phyloP scores from a whole-genome alignment of 1,140 invertebrate species.

The Bilobella aurantiaca region DNA sequence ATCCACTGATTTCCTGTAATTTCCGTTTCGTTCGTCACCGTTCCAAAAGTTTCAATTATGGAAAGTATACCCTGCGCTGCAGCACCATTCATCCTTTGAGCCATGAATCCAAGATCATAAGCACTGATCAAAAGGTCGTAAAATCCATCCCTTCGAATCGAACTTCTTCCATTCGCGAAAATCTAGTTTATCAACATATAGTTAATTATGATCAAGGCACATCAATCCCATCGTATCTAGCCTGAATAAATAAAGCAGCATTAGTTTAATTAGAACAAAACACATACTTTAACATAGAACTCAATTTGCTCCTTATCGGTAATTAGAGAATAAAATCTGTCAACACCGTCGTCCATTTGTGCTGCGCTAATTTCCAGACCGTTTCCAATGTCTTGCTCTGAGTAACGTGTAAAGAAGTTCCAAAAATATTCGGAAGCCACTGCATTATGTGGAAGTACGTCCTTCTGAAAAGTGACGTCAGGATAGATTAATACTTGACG shows the following conservation, averaged over 20 bases:
- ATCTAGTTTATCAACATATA: conserved; percentile 10
- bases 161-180: conserved; percentile 21
- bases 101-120: conserved; percentile 9
- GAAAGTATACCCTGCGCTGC: neutral
- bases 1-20: conserved; percentile 28
- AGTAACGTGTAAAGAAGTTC: conserved; percentile 10
- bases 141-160: conserved; percentile 9
- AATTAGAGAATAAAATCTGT: conserved; percentile 22
- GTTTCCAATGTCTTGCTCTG: too few species aligned
- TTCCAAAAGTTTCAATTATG: neutral
- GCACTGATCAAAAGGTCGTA: conserved; percentile 24
- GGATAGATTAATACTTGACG: too few species aligned
- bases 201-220: neutral
- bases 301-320: conserved; percentile 31
- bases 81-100: neutral
- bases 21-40: neutral
- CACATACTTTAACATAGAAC: conserved; percentile 31
- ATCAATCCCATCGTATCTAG: too few species aligned
- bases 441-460: conserved; percentile 19
- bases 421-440: conserved; percentile 23
- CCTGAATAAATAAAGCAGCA: neutral
- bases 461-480: conserved; percentile 19
- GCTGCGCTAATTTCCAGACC: neutral
- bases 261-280: neutral
- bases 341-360: conserved; percentile 17